Base-by-base conservation (phyloP, 2,888 invertebrate species). In the Stenotaenia linearis region DNA sequence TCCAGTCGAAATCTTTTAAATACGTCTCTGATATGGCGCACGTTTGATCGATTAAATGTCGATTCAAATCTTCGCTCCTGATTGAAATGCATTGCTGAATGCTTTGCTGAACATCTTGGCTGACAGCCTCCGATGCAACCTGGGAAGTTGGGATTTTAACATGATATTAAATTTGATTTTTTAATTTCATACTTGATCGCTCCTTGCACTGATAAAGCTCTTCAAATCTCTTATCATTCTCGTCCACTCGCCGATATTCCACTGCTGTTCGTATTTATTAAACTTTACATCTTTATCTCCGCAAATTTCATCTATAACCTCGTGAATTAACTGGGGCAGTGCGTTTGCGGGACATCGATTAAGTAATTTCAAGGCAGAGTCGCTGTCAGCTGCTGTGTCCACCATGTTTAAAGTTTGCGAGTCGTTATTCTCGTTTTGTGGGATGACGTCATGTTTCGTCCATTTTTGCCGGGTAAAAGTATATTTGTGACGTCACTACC, bases 1-100 rank as follows among this genome's bases (percentile, higher is more conserved):
- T 84, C 86, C 86, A 86, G 80, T 85, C 85, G 83, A 86, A 86
- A 81, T 85, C 85, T 25, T 80, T 80, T 18, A 86, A 81, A 1
- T 83, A 81, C 69, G 83, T 82, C 40, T 84, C 83, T 30, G 85
- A 84, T 40, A 85, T 83, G 9, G 81, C 81, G 76, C 83, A 83
- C 18, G 84, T 84, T 35, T 84, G 82, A 25, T 82, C 80, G 18
- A 83, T 69, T 9, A 85, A 80, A 61, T 83, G 82, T 10, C 82
- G 81, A 30, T 82, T 80, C 6, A 85, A 79, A 28, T 84, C 84
- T 9, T 82, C 82, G 21, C 82, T 80, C 61, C 85, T 83, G 10
- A 84, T 82, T 50, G 79, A 81, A 10, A 85, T 77, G 7, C 83
- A 83, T 76, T 84, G 84, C 74, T 80, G 75, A 2, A 85, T 78